These are phyloP conservation scores for Ctenoplectra terminalis DNA, from an alignment of 1,140 invertebrate genomes.

Conservation along the genomic window DNA sequence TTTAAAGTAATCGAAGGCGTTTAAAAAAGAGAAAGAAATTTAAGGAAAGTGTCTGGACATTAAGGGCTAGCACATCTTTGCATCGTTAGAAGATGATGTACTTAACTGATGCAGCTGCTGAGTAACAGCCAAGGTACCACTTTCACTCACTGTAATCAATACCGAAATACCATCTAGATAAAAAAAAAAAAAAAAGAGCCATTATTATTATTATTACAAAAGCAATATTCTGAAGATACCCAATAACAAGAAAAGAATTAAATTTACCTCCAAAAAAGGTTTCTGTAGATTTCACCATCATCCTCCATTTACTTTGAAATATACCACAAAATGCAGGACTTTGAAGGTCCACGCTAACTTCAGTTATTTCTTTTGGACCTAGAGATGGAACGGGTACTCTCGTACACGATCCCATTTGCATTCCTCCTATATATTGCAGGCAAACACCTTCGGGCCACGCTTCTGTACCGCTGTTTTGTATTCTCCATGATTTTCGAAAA, in stretches of 20 bases:
- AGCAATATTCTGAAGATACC: too few relatives aligned
- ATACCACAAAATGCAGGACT: slow-evolving; percentile 88
- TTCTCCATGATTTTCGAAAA: slow-evolving; percentile 91
- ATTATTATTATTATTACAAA: neutral
- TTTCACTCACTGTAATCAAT: slow-evolving; percentile 87
- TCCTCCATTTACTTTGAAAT: slow-evolving; percentile 93
- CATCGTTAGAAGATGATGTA: slow-evolving; percentile 80
- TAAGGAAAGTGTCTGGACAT: slow-evolving; percentile 47
- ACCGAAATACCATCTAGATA: slow-evolving; percentile 87
- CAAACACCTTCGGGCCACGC: slow-evolving; percentile 90
- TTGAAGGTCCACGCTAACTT: slow-evolving; percentile 87
- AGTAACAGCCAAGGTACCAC: slow-evolving; percentile 87
- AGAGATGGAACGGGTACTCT: slow-evolving; percentile 86
- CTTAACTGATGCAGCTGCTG: slow-evolving; percentile 87
- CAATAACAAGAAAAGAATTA: neutral
- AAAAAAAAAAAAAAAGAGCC: too few relatives aligned
- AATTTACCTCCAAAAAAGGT: slow-evolving; percentile 91
- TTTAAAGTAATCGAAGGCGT: slow-evolving; percentile 37
- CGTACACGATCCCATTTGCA: slow-evolving; percentile 84
- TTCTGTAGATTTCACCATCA: slow-evolving; percentile 89
- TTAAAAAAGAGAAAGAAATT: slow-evolving; percentile 31
- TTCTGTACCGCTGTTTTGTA: slow-evolving; percentile 91
- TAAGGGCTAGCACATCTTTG: slow-evolving; percentile 79
- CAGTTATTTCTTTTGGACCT: slow-evolving; percentile 86
- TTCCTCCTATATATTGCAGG: slow-evolving; percentile 87